Conservation (phyloP, 2,113 vertebrate genomes). For the Malurus melanocephalus region DNA sequence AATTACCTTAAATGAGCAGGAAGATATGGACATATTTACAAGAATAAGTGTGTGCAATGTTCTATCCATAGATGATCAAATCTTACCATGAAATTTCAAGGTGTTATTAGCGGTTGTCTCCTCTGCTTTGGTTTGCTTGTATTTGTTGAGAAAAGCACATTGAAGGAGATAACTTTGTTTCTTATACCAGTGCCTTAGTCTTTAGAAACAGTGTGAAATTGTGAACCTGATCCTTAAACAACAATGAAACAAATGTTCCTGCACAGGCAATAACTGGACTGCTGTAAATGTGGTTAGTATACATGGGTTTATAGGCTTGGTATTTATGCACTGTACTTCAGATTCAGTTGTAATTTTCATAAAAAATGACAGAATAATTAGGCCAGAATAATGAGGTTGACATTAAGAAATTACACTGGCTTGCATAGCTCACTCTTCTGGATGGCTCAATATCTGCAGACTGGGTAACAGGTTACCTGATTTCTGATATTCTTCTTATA, state of each 20-base stretch:
- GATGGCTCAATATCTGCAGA: not conserved
- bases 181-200: not conserved
- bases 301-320: not conserved
- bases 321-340: not conserved
- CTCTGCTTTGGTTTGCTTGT: not conserved
- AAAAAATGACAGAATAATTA: constrained; percentile 14
- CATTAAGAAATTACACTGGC: not conserved
- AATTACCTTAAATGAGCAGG: not conserved
- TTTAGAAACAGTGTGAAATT: not conserved
- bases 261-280: not conserved
- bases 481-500: not conserved
- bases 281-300: not conserved
- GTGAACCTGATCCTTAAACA: not conserved
- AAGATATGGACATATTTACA: not conserved
- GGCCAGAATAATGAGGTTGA: not conserved
- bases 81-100: not conserved
- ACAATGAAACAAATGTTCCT: not conserved
- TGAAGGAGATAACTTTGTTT: not conserved
- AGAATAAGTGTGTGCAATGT: not conserved
- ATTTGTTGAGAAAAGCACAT: not conserved
- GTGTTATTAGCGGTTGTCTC: not conserved
- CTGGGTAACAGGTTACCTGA: not conserved
- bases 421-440: not conserved
- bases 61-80: not conserved
- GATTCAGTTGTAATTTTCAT: not conserved